These are phyloP conservation scores for Echeneis naucrates DNA, from an alignment of 2,797 vertebrate genomes.

Conservation along the genomic window DNA sequence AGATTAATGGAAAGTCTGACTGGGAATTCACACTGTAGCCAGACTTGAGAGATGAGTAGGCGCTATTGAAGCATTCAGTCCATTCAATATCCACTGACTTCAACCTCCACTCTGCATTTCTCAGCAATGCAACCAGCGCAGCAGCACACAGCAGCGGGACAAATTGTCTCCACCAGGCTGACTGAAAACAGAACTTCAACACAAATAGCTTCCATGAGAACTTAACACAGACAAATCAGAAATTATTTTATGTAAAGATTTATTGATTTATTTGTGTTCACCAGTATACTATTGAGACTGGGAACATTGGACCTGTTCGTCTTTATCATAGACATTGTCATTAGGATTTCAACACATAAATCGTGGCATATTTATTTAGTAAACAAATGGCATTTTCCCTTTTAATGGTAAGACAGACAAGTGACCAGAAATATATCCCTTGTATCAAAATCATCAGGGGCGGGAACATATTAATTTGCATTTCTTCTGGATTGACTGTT, in stretches of 20 bases:
- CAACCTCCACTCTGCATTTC: neutral
- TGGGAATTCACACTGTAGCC: neutral
- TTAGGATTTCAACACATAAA: neutral
- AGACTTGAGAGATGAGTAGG: neutral
- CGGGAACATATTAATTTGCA: too few relatives aligned
- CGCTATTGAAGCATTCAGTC: neutral
- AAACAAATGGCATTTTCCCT: too few relatives aligned
- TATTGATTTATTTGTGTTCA: neutral
- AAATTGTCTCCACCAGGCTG: neutral
- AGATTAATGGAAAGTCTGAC: neutral
- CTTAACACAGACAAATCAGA: neutral
- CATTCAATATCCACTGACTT: neutral
- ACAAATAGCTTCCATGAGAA: neutral
- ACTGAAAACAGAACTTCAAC: neutral
- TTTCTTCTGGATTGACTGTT: too few relatives aligned
- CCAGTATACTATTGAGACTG: neutral
- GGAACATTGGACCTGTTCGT: neutral
- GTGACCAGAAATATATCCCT: neutral
- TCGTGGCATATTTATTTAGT: too few relatives aligned
- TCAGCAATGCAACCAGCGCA: slow-evolving; percentile 2
- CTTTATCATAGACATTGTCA: neutral
- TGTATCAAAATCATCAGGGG: too few relatives aligned
- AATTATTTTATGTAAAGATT: neutral
- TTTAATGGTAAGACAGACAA: neutral
- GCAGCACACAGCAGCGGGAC: neutral